A percentile compares a stretch with the other conserved stretches of the same genome.
Conservation (phyloP, 2,797 vertebrate species). For the Enteromius afrohamiltoni region DNA sequence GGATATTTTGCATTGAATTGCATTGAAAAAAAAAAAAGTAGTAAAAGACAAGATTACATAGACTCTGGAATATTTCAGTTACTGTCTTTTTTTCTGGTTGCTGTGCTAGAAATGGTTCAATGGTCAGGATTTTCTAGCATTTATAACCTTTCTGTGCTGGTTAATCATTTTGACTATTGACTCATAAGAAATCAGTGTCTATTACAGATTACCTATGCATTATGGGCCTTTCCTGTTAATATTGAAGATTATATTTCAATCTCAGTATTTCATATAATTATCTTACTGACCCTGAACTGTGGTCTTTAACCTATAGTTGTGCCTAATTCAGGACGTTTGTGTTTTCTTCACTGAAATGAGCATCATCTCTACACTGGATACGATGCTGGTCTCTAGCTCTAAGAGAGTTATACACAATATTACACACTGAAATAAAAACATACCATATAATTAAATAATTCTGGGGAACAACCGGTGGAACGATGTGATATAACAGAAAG, state of each 20-base stretch:
- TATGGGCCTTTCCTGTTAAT: not conserved
- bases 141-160: conserved; percentile 21
- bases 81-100: not conserved
- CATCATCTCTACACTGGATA: not conserved
- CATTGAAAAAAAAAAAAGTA: not conserved
- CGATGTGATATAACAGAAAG: not conserved
- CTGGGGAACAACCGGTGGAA: not conserved
- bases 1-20: not conserved
- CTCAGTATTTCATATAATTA: conserved; percentile 1
- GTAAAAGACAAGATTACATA: not conserved
- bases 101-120: not conserved
- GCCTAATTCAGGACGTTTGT: not conserved
- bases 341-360: conserved; percentile 5
- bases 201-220: not conserved
- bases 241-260: not conserved
- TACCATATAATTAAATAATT: not conserved
- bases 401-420: conserved; percentile 13
- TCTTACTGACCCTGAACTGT: not conserved
- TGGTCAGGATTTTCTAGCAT: not conserved
- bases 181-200: not conserved
- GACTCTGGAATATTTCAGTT: not conserved
- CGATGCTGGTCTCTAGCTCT: conserved; percentile 13
- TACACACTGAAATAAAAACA: conserved; percentile 12
- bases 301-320: conserved; percentile 6
- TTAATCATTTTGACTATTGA: not conserved